Percentiles rank a stretch among this genome's conserved stretches.
These are phyloP conservation scores for Drosophila mauritiana DNA, from an alignment of 1,140 invertebrate genomes.

Conservation along the genomic window DNA sequence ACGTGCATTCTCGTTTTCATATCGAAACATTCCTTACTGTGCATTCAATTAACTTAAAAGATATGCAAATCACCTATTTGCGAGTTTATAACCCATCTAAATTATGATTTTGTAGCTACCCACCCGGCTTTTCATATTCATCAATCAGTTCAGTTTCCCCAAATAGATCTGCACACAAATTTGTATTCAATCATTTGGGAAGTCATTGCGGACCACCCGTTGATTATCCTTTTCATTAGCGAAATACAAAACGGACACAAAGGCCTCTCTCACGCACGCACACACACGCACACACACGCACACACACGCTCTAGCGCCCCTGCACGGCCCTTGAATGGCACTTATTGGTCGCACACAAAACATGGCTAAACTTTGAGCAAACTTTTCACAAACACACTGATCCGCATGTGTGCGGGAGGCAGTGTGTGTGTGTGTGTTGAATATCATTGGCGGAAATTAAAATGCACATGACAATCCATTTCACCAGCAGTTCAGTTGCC, in stretches of 20 bases:
- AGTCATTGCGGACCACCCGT: slow-evolving; percentile 40
- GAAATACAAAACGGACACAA: slow-evolving; percentile 37
- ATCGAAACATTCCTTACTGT: too few species aligned
- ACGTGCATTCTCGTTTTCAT: too few species aligned
- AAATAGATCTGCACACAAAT: slow-evolving; percentile 37
- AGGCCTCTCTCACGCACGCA: slow-evolving; percentile 15
- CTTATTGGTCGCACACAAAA: slow-evolving; percentile 64
- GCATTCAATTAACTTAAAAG: background rate
- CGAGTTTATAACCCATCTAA: background rate
- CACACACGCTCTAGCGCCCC: slow-evolving; percentile 50
- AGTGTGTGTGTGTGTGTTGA: slow-evolving; percentile 17
- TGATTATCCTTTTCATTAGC: slow-evolving; percentile 74
- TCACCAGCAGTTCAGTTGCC: slow-evolving; percentile 84
- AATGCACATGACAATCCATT: slow-evolving; percentile 84
- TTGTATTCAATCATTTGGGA: slow-evolving; percentile 47
- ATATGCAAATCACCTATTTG: background rate
- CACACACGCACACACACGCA: slow-evolving; percentile 1
- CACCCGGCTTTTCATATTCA: slow-evolving; percentile 9
- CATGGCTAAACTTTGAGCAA: slow-evolving; percentile 71
- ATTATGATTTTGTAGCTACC: slow-evolving; percentile 1
- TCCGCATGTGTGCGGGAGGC: background rate
- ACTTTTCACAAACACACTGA: slow-evolving; percentile 64
- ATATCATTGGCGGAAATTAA: slow-evolving; percentile 84
- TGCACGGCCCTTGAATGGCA: slow-evolving; percentile 45
- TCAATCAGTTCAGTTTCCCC: slow-evolving; percentile 39